These are phyloP conservation scores for Liodrosophila aerea DNA, from an alignment of 2,888 invertebrate genomes.

Conservation along the genomic window DNA sequence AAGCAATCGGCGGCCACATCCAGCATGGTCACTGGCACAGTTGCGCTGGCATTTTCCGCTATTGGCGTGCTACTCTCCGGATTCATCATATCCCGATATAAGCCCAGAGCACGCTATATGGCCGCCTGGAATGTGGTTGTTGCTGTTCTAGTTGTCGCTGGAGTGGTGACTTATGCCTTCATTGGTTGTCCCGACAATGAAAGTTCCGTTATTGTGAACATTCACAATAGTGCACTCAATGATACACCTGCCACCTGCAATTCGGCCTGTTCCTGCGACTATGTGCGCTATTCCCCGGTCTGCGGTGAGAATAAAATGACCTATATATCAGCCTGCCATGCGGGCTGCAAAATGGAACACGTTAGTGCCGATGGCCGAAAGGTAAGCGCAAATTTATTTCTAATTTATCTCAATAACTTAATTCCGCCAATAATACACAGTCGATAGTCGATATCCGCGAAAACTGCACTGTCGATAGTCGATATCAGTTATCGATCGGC, in stretches of 20 bases:
- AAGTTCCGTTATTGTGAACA: constrained; percentile 82
- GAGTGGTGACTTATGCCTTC: constrained; percentile 86
- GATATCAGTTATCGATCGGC: no score
- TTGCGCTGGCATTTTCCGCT: constrained; percentile 87
- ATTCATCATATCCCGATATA: constrained; percentile 86
- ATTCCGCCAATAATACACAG: no score
- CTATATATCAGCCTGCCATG: constrained; percentile 91
- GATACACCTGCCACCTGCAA: constrained; percentile 84
- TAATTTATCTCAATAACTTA: no score
- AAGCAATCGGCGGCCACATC: constrained; percentile 89
- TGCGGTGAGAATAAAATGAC: constrained; percentile 87
- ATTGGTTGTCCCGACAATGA: constrained; percentile 87
- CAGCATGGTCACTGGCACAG: constrained; percentile 85
- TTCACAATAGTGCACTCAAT: constrained; percentile 71
- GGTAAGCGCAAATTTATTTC: no score
- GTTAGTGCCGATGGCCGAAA: constrained; percentile 82
- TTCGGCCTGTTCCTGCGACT: constrained; percentile 86
- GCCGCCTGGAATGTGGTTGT: constrained; percentile 88
- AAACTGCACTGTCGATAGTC: no score
- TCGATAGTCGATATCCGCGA: no score
- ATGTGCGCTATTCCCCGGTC: constrained; percentile 88
- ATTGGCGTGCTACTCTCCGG: constrained; percentile 87
- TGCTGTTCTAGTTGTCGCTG: constrained; percentile 85
- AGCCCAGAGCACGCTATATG: constrained; percentile 86
- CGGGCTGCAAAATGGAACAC: constrained; percentile 86